phyloP scores from a whole-genome alignment of 2,888 invertebrate genomes.

The Lepidocyrtinus sp. region DNA sequence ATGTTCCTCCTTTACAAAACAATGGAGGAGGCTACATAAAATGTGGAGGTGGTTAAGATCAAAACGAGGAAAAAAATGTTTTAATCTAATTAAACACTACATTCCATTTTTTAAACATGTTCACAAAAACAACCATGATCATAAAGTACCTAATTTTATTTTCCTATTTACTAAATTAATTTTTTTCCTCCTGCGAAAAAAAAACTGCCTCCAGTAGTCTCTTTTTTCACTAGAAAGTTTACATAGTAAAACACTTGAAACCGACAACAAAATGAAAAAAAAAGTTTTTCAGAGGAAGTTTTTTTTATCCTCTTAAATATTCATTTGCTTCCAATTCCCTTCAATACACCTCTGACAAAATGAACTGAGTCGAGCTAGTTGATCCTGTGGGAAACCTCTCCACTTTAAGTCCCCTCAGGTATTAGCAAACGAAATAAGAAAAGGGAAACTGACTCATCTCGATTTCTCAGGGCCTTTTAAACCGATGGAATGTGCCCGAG shows the following conservation, averaged over 20 bases:
- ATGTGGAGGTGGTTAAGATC: not conserved
- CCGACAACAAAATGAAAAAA: too few relatives aligned
- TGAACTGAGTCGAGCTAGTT: not conserved
- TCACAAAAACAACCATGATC: not conserved
- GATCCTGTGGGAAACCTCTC: not conserved
- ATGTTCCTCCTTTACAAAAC: not conserved
- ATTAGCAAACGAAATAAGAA: not conserved
- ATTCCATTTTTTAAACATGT: not conserved
- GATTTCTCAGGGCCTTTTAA: slow-evolving; percentile 48
- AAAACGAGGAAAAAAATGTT: not conserved
- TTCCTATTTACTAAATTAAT: not conserved
- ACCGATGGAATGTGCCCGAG: slow-evolving; percentile 6
- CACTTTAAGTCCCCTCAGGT: not conserved
- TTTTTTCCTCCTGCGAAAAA: not conserved
- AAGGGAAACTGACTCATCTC: not conserved
- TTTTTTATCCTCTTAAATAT: too few relatives aligned
- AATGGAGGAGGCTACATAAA: not conserved
- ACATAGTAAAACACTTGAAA: not conserved
- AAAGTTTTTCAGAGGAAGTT: too few relatives aligned
- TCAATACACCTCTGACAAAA: not conserved
- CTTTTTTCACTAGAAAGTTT: not conserved
- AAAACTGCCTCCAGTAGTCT: not conserved
- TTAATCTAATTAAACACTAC: not conserved
- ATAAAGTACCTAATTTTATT: not conserved
- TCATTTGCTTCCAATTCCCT: not conserved